Conservation (phyloP, 1,140 invertebrate species). For the Cephus cinctus region DNA sequence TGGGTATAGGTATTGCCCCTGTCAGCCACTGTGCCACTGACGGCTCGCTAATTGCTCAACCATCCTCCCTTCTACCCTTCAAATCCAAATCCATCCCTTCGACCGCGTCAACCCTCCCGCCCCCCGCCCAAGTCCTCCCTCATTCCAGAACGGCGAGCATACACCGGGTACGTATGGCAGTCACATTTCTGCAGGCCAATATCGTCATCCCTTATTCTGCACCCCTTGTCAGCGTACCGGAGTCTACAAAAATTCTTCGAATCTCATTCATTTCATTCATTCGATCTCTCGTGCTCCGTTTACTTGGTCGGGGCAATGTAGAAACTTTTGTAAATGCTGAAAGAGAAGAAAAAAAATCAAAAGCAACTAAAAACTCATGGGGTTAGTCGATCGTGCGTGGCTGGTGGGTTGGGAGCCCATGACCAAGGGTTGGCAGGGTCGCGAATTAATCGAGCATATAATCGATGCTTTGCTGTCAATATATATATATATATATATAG, state of each 20-base stretch:
- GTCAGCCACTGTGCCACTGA: constrained; percentile 57
- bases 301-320: too few species aligned
- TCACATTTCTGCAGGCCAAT: too few species aligned
- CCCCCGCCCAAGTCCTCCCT: constrained; percentile 5
- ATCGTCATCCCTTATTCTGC: too few species aligned
- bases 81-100: constrained; percentile 53
- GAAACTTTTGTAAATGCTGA: too few species aligned
- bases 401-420: not conserved
- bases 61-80: constrained; percentile 44
- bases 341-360: not conserved
- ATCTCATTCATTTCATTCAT: too few species aligned
- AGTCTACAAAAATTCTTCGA: too few species aligned
- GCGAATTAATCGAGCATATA: constrained; percentile 56
- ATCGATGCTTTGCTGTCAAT: constrained; percentile 48
- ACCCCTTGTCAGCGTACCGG: too few species aligned
- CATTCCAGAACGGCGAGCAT: too few species aligned
- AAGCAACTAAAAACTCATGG: too few species aligned
- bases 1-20: constrained; percentile 37
- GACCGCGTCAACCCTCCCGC: too few species aligned
- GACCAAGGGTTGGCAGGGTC: constrained; percentile 14
- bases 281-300: too few species aligned
- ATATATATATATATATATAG: constrained; percentile 20
- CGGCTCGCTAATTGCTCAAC: constrained; percentile 57
- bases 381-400: constrained; percentile 25
- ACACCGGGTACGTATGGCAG: too few species aligned